phyloP scores from a whole-genome alignment of 2,888 invertebrate species.

The Platycheirus rosarum region DNA sequence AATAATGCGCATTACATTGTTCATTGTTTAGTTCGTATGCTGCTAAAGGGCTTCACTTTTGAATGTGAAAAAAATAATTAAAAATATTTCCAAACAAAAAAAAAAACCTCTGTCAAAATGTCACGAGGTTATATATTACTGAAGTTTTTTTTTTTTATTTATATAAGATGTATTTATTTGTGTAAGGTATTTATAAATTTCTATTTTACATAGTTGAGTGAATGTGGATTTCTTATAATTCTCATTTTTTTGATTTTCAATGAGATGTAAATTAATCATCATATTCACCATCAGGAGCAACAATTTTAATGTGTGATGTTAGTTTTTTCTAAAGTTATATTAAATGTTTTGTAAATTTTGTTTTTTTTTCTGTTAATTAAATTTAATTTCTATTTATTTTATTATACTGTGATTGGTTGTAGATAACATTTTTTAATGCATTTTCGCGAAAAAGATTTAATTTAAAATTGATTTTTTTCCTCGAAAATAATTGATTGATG shows the following conservation, averaged over 20 bases:
- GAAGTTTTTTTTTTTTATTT: conserved; percentile 5
- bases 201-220: conserved; percentile 35
- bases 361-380: conserved; percentile 4
- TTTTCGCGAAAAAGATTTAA: conserved; percentile 26
- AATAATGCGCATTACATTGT: conserved; percentile 52
- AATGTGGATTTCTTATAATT: conserved; percentile 28
- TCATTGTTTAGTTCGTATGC: conserved; percentile 71
- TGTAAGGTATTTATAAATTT: conserved; percentile 16
- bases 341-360: conserved; percentile 59
- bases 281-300: conserved; percentile 54
- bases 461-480: conserved; percentile 13
- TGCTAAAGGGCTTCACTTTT: conserved; percentile 70
- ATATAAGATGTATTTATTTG: conserved; percentile 13
- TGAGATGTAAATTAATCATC: conserved; percentile 25
- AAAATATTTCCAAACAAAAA: conserved; percentile 27
- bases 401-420: conserved; percentile 28
- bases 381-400: conserved; percentile 13
- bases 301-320: conserved; percentile 30
- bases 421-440: conserved; percentile 56
- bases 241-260: neutral
- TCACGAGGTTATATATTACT: conserved; percentile 38
- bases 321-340: conserved; percentile 24
- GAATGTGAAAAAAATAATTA: conserved; percentile 51
- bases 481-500: conserved; percentile 69
- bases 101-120: conserved; percentile 49